Conservation (phyloP, 2,888 invertebrate genomes). For the Scotopteryx bipunctaria region DNA sequence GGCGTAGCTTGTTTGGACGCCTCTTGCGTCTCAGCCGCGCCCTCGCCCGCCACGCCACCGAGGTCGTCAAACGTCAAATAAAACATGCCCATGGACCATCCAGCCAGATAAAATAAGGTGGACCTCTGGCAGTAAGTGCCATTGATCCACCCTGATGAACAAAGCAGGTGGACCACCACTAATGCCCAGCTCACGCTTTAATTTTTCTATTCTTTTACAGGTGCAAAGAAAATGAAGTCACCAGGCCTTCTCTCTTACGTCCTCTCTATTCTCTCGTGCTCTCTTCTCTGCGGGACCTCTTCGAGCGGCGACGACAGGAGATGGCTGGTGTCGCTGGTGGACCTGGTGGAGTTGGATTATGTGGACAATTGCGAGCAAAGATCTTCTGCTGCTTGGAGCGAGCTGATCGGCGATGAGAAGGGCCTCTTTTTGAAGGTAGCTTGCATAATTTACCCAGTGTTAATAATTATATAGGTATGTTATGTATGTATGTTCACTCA, state of each 20-base stretch:
- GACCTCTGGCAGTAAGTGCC: too few relatives aligned
- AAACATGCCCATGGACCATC: too few relatives aligned
- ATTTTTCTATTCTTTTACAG: constrained; percentile 45
- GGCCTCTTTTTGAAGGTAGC: constrained; percentile 63
- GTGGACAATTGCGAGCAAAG: constrained; percentile 72
- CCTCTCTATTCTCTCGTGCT: constrained; percentile 56
- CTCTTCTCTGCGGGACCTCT: constrained; percentile 60
- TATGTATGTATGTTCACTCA: too few relatives aligned
- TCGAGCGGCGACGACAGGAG: constrained; percentile 63
- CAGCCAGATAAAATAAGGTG: too few relatives aligned
- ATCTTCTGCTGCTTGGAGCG: constrained; percentile 69
- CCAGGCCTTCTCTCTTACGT: constrained; percentile 55
- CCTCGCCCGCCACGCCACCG: too few relatives aligned
- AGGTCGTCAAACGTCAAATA: too few relatives aligned
- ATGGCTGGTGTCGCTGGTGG: constrained; percentile 67
- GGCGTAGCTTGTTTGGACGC: too few relatives aligned
- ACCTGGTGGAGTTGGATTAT: constrained; percentile 75
- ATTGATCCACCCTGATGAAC: too few relatives aligned
- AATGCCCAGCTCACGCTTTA: too few relatives aligned
- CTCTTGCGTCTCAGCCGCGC: too few relatives aligned
- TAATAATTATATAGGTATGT: too few relatives aligned
- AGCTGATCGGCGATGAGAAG: constrained; percentile 62
- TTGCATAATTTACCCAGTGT: background rate
- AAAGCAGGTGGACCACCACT: too few relatives aligned
- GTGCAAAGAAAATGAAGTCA: constrained; percentile 60